A percentile compares a stretch with the other conserved stretches of the same genome.
Conservation (phyloP, 2,113 vertebrate species). For the Pluvialis apricaria region DNA sequence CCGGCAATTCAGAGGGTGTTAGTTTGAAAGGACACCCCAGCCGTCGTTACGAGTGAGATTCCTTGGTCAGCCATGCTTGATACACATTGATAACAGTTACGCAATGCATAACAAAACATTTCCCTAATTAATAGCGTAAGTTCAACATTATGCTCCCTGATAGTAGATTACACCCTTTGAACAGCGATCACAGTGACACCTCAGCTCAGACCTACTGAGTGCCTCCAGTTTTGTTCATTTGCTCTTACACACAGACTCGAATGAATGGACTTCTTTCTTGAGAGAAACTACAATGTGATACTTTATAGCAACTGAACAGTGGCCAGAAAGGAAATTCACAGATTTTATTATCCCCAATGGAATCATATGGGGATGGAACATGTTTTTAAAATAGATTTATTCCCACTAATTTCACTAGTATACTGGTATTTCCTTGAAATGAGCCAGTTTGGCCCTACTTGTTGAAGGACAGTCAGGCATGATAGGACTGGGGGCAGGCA, state of each 20-base stretch:
- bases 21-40: not conserved
- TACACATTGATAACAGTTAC: not conserved
- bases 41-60: not conserved
- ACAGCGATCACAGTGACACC: not conserved
- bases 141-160: not conserved
- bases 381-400: slow-evolving; percentile 28
- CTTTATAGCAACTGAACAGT: not conserved
- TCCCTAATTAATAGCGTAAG: not conserved
- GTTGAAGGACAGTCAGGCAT: not conserved
- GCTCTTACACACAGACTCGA: not conserved
- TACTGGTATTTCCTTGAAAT: not conserved
- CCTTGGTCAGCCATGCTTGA: not conserved
- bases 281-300: not conserved
- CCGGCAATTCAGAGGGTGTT: not conserved
- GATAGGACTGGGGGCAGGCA: not conserved
- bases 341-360: not conserved
- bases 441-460: not conserved
- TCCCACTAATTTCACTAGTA: not conserved
- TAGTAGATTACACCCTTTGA: not conserved
- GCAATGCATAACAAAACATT: not conserved
- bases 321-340: not conserved
- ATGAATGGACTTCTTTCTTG: not conserved
- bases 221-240: not conserved
- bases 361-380: not conserved
- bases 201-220: not conserved